Conservation (phyloP, 1,140 invertebrate genomes). For the Pseudomyrmex pallidus region DNA sequence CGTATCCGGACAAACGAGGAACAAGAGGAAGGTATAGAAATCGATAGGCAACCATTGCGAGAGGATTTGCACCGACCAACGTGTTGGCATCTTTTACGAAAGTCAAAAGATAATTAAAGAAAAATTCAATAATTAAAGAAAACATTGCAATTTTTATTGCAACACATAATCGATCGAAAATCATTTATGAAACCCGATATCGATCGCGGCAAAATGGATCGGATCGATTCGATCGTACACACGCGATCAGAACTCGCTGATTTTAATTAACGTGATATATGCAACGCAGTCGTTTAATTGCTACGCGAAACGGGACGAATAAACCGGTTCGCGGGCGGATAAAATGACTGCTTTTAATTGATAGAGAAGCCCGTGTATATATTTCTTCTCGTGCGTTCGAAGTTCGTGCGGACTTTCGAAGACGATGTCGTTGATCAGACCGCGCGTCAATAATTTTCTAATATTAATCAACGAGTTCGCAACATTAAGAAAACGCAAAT, state of each 20-base stretch:
- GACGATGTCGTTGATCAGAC: not conserved
- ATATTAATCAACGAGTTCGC: no score
- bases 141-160: no score
- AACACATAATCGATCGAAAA: not conserved
- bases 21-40: not conserved
- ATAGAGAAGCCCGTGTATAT: not conserved
- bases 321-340: not conserved
- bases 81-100: no score
- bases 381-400: constrained; percentile 2
- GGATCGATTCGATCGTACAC: constrained; percentile 9
- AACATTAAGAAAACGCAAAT: not conserved
- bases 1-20: not conserved
- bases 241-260: not conserved
- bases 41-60: no score
- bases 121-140: no score
- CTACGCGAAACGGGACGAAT: constrained; percentile 3
- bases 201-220: constrained; percentile 15
- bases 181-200: not conserved
- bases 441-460: no score
- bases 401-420: not conserved
- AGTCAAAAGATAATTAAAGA: no score
- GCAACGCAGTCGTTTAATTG: constrained; percentile 7
- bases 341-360: constrained; percentile 26
- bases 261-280: constrained; percentile 27
- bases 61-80: no score